Conservation (phyloP, 1,140 invertebrate genomes). For the Leptinotarsa defecta region DNA sequence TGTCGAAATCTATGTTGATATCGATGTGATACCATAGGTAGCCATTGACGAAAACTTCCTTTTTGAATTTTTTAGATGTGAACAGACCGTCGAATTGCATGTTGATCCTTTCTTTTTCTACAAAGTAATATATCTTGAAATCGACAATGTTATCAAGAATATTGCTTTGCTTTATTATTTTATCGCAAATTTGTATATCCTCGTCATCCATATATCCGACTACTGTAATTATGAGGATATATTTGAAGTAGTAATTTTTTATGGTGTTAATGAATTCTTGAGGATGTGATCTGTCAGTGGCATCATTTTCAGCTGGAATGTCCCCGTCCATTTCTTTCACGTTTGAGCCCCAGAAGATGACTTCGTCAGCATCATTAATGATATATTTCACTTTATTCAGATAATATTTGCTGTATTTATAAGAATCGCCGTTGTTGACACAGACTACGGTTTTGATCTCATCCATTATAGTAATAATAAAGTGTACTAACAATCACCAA, state of each 20-base stretch:
- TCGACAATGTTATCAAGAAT: not conserved
- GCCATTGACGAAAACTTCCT: conserved; percentile 1
- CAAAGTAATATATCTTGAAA: not conserved
- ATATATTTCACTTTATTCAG: not conserved
- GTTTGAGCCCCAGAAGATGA: not conserved
- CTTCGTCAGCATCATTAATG: not conserved
- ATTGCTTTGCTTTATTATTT: not conserved
- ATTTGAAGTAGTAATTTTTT: not conserved
- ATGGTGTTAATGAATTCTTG: not conserved
- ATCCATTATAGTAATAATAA: not conserved
- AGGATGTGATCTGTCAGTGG: not conserved
- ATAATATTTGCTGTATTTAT: not conserved
- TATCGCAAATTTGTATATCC: not conserved
- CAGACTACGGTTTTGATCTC: not conserved
- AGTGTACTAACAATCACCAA: no score
- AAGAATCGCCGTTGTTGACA: not conserved
- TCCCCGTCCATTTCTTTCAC: not conserved
- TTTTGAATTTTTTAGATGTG: not conserved
- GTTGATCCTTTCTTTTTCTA: not conserved
- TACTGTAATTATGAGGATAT: not conserved
- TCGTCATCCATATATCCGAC: not conserved
- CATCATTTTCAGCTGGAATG: not conserved
- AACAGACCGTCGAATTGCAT: not conserved
- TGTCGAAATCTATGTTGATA: not conserved
- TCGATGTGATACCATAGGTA: not conserved